These are phyloP conservation scores for Schizopygopsis pylzovi DNA, from an alignment of 2,797 vertebrate genomes.

Conservation along the genomic window DNA sequence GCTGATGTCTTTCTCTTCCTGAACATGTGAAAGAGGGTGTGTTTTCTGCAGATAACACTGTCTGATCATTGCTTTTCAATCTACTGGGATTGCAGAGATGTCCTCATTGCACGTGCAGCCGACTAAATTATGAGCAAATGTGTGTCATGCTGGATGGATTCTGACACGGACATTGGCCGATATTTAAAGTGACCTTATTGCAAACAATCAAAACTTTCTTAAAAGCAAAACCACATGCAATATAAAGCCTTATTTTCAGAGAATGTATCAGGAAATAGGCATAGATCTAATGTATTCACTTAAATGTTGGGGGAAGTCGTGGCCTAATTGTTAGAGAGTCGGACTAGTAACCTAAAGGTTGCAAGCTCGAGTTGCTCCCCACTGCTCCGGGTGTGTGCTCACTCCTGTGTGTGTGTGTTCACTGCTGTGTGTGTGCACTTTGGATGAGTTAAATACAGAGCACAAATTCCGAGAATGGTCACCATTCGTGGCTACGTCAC, in stretches of 20 bases:
- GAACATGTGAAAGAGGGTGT: constrained; percentile 41
- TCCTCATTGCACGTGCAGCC: constrained; percentile 29
- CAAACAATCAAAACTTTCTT: neutral
- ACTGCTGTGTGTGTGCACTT: too few species aligned
- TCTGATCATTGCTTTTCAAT: constrained; percentile 37
- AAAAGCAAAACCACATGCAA: neutral
- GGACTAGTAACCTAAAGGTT: too few species aligned
- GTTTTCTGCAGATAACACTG: constrained; percentile 56
- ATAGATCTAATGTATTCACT: neutral
- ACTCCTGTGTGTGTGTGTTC: too few species aligned
- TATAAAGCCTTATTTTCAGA: neutral
- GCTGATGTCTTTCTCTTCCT: constrained; percentile 37
- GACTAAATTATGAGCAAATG: constrained; percentile 25
- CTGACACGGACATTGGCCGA: constrained; percentile 1
- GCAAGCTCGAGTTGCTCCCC: too few species aligned
- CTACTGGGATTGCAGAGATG: constrained; percentile 48
- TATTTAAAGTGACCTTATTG: neutral
- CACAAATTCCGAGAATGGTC: too few species aligned
- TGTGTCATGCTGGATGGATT: constrained; percentile 1
- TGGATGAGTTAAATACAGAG: too few species aligned
- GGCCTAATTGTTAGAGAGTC: too few species aligned
- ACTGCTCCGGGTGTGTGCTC: too few species aligned
- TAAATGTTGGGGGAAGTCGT: neutral
- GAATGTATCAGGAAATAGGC: neutral
- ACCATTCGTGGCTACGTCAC: too few species aligned